phyloP scores from a whole-genome alignment of 2,113 vertebrate genomes.

The Indicator maculatus region DNA sequence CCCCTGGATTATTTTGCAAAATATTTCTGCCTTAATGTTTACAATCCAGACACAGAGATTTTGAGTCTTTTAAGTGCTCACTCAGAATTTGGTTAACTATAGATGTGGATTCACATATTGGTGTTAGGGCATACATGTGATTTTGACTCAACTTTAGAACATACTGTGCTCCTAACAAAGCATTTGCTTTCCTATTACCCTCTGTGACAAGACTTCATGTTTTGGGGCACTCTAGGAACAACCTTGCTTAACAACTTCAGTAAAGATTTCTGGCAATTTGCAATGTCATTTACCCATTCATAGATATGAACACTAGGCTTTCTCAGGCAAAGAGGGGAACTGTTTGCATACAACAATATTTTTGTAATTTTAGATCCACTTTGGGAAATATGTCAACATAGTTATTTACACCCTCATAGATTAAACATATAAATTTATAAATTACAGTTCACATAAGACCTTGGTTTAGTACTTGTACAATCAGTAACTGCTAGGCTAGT shows the following conservation, averaged over 20 bases:
- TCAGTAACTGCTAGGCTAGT: not conserved
- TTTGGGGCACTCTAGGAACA: not conserved
- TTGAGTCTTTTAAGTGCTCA: not conserved
- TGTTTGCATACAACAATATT: not conserved
- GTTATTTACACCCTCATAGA: not conserved
- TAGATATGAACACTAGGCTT: not conserved
- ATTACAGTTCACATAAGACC: not conserved
- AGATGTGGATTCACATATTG: not conserved
- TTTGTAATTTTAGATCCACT: not conserved
- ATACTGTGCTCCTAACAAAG: not conserved
- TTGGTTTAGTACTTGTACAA: not conserved
- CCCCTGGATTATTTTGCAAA: not conserved
- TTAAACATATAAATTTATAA: not conserved
- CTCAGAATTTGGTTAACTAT: not conserved
- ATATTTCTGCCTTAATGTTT: not conserved
- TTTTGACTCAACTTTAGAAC: not conserved
- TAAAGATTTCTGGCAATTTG: not conserved
- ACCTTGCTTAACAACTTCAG: not conserved
- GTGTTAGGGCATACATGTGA: not conserved
- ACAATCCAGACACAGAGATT: not conserved
- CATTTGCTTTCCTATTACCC: not conserved
- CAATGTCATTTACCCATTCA: not conserved
- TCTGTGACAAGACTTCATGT: rapidly evolving
- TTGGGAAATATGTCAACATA: not conserved
- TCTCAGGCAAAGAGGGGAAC: not conserved